Base-by-base conservation (phyloP, 2,113 vertebrate genomes). In the Sturnira hondurensis region DNA sequence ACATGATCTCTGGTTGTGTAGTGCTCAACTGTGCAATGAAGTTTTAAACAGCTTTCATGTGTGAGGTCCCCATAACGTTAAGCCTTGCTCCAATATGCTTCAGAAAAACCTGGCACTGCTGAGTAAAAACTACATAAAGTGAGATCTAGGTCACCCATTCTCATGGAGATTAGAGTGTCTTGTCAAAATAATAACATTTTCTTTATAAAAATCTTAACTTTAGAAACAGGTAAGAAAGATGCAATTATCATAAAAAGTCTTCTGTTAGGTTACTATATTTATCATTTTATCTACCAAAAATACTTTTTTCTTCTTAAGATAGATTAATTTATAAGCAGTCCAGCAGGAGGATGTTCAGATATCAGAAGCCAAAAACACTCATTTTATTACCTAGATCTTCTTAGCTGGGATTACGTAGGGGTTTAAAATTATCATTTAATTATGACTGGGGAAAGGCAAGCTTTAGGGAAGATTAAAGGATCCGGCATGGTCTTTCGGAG, bases 341-440 rank as follows among this genome's bases (percentile, higher is more conserved):
- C 89, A 93, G 76, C 4, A 68, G 45, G 52, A 68, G 45, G 52
- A 87, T 92, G 16, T 92, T 93, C 70, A 56, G 38, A 8, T 93
- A 85, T 63, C 76, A 93, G 41, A 74, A 85, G 47, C 6, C 58
- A 88, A 90, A 76, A n/a, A 33, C 1, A 76, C 33, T 92, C 11
- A 85, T 91, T 95, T 95, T 95, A 90, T 91, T 87, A 85, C 16
- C 36, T 43, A 74, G 3, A 5, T 82, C 58, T 85, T 93, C 52
- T 89, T 93, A 86, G 9, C 54, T 68, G 31, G 36, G 92, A 90
- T 96, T 87, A 94, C 11, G 20, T 38, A 92, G 65, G n/a, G 58
- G 15, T 95, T 96, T 95, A 26, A 96, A 89, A 87, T 84, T 67
- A 96, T 95, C 84, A 61, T 91, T 97, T 96, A 93, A 96, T 97